phyloP scores from a whole-genome alignment of 2,888 invertebrate genomes.

The Eueremaeus valkanovi region DNA sequence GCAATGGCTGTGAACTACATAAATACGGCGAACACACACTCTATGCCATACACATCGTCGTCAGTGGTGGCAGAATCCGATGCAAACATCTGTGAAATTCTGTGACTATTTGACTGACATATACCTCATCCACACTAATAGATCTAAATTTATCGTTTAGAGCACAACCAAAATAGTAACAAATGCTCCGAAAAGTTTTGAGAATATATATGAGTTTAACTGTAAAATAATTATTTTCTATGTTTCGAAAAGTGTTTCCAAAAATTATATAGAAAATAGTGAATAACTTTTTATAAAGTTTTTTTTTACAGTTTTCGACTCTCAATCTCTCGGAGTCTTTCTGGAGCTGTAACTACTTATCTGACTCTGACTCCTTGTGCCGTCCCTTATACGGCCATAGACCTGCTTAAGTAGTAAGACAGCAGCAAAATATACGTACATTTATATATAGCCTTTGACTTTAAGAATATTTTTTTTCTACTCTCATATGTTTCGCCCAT shows the following conservation, averaged over 20 bases:
- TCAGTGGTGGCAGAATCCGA: neutral
- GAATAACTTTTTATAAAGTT: neutral
- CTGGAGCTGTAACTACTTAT: neutral
- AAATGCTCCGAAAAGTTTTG: slow-evolving; percentile 2
- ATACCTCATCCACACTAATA: slow-evolving; percentile 9
- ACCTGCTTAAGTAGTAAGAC: slow-evolving; percentile 9
- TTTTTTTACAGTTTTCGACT: neutral
- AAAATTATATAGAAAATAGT: neutral
- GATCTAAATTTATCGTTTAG: slow-evolving; percentile 30
- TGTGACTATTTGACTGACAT: slow-evolving; percentile 33
- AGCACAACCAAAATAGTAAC: slow-evolving; percentile 12
- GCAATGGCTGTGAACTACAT: neutral
- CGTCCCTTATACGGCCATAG: slow-evolving; percentile 33
- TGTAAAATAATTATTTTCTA: neutral
- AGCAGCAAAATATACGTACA: neutral
- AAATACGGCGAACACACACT: neutral
- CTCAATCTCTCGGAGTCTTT: neutral
- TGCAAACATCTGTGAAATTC: slow-evolving; percentile 30
- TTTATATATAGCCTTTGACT: slow-evolving; percentile 25
- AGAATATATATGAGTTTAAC: slow-evolving; percentile 8
- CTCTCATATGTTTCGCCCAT: slow-evolving; percentile 16
- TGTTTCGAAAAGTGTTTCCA: neutral
- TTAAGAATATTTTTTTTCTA: neutral
- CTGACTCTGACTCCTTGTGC: neutral
- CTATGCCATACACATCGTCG: neutral